Base-by-base conservation (phyloP, 2,113 vertebrate species). In the Chaetodon auriga region DNA sequence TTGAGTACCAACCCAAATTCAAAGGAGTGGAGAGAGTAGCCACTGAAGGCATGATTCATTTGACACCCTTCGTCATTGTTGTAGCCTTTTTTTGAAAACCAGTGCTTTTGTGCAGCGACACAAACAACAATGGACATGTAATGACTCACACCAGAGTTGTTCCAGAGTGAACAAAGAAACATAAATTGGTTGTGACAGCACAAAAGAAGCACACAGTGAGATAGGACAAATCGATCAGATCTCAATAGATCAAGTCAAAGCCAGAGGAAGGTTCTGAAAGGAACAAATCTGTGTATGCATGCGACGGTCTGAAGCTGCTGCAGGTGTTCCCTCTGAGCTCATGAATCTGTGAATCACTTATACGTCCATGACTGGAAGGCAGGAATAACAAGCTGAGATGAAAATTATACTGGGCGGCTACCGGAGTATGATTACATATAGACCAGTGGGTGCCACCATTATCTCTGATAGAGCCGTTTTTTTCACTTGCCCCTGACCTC, bases 131-230 rank as follows among this genome's bases (percentile, higher is more conserved):
- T 91, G 77, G 68, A 80, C 65, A 68, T 49, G 62, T 61, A 87
- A 85, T 94, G 93, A 94, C 80, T 93, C 93, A 93, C 45, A 35
- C 25, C 68, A 60, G 38, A 76, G 78, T 90, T n/a, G 66, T 82
- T 92, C 74, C 68, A 70, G 75, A 60, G 54, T 16, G 70, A 89
- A 90, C 90, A 92, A 90, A 90, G 79, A 72, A 68, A 79, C 65
- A 75, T 68, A 87, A 91, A 89, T 86, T 86, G 86, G 83, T 78
- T 82, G 54, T 82, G 82, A 90, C 65, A 65, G 80, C 66, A 88
- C 76, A 75, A 90, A 84, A 77, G 76, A 78, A 41, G 51, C 68
- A 85, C 71, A 93, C 81, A 88, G 86, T 76, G 69, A 76, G 41
- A 85, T 73, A 68, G 74, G 87, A 90, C 78, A 63, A 81, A 90